Conservation (phyloP, 2,888 invertebrate species). For the Pyrochroa serraticornis region DNA sequence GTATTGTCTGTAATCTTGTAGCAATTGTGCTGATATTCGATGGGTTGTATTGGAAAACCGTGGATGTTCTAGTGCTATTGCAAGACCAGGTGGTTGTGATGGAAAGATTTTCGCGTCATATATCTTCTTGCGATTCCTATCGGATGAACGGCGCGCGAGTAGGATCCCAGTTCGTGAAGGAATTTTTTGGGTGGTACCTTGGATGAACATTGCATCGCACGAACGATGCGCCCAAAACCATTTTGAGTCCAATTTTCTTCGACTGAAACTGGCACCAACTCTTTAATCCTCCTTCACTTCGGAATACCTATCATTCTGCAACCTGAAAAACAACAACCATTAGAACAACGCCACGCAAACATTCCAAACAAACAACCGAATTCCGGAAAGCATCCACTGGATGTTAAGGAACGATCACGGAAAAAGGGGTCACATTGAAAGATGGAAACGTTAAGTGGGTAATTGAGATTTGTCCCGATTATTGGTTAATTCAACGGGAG, state of each 20-base stretch:
- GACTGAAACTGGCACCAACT: conserved; percentile 3
- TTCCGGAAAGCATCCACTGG: too few relatives aligned
- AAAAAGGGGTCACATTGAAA: not conserved
- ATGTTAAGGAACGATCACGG: not conserved
- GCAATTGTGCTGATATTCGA: conserved; percentile 1
- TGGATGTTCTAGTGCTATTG: conserved; percentile 29
- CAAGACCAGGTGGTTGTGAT: conserved; percentile 28
- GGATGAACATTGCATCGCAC: conserved; percentile 53
- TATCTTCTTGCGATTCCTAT: conserved; percentile 36
- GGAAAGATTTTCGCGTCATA: conserved; percentile 37
- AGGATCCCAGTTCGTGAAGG: conserved; percentile 49
- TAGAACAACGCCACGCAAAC: not conserved
- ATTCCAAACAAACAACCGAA: not conserved
- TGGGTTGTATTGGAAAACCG: conserved; percentile 4
- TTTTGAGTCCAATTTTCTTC: conserved; percentile 39
- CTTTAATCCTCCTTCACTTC: not conserved
- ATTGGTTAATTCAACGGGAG: not conserved
- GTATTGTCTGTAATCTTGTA: conserved; percentile 8
- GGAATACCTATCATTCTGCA: conserved; percentile 12
- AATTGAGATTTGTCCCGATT: not conserved
- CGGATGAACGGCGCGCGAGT: conserved; percentile 49
- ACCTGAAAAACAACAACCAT: conserved; percentile 13
- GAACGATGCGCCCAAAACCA: conserved; percentile 46
- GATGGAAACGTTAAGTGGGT: not conserved
- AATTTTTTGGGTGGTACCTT: conserved; percentile 43